A percentile compares a stretch with the other conserved stretches of the same genome.
Conservation (phyloP, 2,888 invertebrate genomes). For the Iphiclides podalirius region DNA sequence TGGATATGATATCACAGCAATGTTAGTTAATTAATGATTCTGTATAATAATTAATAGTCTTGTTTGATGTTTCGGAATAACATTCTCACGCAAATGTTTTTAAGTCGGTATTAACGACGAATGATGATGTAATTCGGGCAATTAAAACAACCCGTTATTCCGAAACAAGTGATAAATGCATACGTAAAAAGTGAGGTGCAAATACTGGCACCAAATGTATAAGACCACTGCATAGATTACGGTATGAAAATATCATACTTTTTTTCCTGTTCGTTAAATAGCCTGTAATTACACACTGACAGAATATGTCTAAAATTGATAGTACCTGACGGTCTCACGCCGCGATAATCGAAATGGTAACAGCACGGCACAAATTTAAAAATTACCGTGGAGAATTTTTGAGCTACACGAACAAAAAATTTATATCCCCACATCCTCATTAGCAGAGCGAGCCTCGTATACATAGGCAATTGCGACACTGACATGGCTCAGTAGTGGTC, state of each 20-base stretch:
- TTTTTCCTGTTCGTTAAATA: constrained; percentile 1
- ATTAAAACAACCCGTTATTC: background rate
- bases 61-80: background rate
- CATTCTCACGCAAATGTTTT: background rate
- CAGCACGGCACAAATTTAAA: background rate
- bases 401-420: constrained; percentile 11
- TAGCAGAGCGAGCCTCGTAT: background rate
- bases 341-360: constrained; percentile 5
- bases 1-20: background rate
- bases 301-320: constrained; percentile 14
- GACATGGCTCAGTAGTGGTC: background rate
- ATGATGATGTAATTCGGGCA: background rate
- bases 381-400: constrained; percentile 12
- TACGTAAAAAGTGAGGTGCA: too few species aligned
- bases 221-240: too few species aligned
- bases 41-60: background rate
- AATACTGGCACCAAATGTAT: too few species aligned
- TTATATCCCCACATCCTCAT: constrained; percentile 5
- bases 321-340: constrained; percentile 5
- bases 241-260: constrained; percentile 1
- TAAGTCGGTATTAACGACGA: background rate
- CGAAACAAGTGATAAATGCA: too few species aligned
- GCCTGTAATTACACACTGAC: constrained; percentile 18
- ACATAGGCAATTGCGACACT: background rate
- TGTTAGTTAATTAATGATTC: background rate